Evolutionary conservation across 2,113 vertebrate genomes (phyloP), one percentile per base, ranked within the genome.

Genomic region (Dasyornis broadbenti): DNA sequence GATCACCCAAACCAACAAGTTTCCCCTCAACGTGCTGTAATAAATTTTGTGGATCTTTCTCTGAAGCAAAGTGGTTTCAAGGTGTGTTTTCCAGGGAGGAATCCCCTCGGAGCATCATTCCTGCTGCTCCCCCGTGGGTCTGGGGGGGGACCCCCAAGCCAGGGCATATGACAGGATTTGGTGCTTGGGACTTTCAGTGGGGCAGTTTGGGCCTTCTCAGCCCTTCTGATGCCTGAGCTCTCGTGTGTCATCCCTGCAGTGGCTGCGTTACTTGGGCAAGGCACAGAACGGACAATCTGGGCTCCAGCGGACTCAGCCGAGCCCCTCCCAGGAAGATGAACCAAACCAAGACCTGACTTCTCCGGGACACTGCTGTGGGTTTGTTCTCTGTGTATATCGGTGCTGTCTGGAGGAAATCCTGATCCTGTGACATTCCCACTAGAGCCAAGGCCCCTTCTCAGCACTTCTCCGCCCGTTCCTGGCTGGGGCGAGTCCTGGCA

Each of bases 151-250:
- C 9, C 23, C 5, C 22, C 2, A 10, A 18, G 30, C 22, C 1
- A 0, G 20, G 49, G 24, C 3, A 0, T 4, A 3, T 0, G 0
- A 59, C 33, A 22, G 56, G 39, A 33, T 20, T 53, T 12, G 0
- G 1, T 7, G 54, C 11, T 45, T 0, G 0, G 26, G 16, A 22
- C 15, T 49, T 22, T 15, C 3, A 0, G 35, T 0, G 7, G 39
- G 24, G 37, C 31, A 53, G 2, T 30, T 2, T 2, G 20, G 7
- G 22, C 45, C 20, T 17, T 40, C 20, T 53, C 40, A 15, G 2
- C 10, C 64, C 3, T 8, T 7, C 5, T 1, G 28, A 7, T 6
- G 0, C 54, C 15, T 2, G 1, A 13, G 20, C 24, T 40, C 31
- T 6, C 35, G 10, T 3, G 13, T 2, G 30, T 13, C 11, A 10